phyloP scores from a whole-genome alignment of 2,888 invertebrate genomes.

The Endomychus coccineus region DNA sequence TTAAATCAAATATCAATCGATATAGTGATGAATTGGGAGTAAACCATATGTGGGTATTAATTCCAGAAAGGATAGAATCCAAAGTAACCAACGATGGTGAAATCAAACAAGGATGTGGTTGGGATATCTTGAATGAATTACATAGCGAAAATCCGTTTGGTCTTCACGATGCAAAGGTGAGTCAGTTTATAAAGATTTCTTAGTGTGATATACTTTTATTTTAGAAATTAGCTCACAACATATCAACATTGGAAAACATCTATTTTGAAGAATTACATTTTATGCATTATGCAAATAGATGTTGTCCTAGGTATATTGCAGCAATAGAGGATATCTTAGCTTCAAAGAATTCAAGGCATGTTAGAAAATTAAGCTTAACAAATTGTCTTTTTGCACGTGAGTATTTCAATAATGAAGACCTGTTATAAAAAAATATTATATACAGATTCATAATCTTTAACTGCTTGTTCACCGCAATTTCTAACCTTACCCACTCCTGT shows the following conservation, averaged over 20 bases:
- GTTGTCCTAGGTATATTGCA: constrained; percentile 9
- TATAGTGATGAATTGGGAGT: no score
- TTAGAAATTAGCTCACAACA: constrained; percentile 8
- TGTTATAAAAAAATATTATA: no score
- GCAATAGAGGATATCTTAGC: constrained; percentile 6
- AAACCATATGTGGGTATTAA: no score
- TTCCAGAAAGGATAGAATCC: no score
- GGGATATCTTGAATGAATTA: constrained; percentile 11
- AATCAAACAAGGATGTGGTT: no score
- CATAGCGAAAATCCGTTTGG: constrained; percentile 11
- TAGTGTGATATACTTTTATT: constrained; percentile 1
- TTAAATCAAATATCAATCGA: no score
- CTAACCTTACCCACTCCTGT: no score
- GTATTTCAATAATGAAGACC: no score
- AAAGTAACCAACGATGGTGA: no score
- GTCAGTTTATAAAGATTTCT: not conserved
- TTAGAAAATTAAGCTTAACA: constrained; percentile 9
- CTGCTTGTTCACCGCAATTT: no score
- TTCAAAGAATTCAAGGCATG: constrained; percentile 7
- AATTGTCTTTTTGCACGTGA: constrained; percentile 13
- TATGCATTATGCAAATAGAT: constrained; percentile 6
- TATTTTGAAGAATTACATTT: constrained; percentile 14
- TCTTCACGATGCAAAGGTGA: constrained; percentile 10
- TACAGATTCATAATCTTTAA: no score
- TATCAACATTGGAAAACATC: constrained; percentile 7